These are phyloP conservation scores for Arenaria interpres DNA, from an alignment of 2,113 vertebrate genomes.

Conservation along the genomic window DNA sequence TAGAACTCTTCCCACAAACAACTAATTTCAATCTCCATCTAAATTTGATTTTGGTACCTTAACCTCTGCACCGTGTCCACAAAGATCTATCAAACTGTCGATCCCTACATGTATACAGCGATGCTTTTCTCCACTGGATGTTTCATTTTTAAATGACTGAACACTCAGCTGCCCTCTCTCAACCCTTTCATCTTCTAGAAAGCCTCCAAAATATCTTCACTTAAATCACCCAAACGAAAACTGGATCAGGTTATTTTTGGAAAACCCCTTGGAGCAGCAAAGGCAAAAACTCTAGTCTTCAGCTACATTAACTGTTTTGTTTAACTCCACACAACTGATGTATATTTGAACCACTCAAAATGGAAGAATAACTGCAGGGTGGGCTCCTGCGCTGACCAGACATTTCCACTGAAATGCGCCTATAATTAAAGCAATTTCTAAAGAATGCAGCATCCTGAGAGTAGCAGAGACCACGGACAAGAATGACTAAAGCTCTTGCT, in stretches of 20 bases:
- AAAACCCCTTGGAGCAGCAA: background rate
- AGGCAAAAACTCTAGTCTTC: background rate
- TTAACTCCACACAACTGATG: background rate
- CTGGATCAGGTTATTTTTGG: conserved; percentile 2
- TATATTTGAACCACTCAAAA: background rate
- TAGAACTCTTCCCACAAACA: background rate
- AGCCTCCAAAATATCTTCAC: background rate
- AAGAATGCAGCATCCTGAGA: background rate
- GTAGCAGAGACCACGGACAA: background rate
- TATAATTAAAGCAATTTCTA: conserved; percentile 4
- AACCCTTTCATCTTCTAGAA: background rate
- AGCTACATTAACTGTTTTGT: background rate
- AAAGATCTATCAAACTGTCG: conserved; percentile 14
- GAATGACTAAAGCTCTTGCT: background rate
- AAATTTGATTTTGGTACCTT: conserved; percentile 15
- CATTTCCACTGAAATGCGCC: background rate
- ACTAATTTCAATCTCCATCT: background rate
- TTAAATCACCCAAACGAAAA: conserved; percentile 19
- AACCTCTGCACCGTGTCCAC: background rate
- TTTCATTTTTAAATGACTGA: background rate
- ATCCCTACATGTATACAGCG: background rate
- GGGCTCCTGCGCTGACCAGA: background rate
- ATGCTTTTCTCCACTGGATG: background rate
- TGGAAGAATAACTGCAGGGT: background rate
- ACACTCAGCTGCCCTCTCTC: background rate